These are phyloP conservation scores for Oegoconia quadripuncta DNA, from an alignment of 2,888 invertebrate species.

Conservation along the genomic window DNA sequence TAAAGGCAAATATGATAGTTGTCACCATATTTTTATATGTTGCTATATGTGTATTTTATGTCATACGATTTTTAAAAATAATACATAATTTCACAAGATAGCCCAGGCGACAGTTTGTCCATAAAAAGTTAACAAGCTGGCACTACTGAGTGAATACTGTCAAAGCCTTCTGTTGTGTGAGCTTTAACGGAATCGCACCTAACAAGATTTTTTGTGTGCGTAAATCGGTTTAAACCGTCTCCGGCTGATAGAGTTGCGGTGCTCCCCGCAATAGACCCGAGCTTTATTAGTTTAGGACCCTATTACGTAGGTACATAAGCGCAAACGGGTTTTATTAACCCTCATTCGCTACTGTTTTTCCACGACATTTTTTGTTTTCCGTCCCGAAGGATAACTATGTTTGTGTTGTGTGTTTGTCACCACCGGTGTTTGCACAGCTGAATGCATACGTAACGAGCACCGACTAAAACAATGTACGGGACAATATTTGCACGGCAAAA, in stretches of 20 bases:
- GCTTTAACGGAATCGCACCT: too few species aligned
- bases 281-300: conserved; percentile 73
- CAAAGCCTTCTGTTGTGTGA: too few species aligned
- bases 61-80: too few species aligned
- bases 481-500: conserved; percentile 40
- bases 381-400: conserved; percentile 56
- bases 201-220: conserved; percentile 23
- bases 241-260: conserved; percentile 45
- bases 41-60: too few species aligned
- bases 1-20: too few species aligned
- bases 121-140: too few species aligned
- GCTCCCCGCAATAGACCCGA: conserved; percentile 38
- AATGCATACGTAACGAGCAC: conserved; percentile 43
- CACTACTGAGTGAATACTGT: too few species aligned
- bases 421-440: conserved; percentile 59
- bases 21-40: too few species aligned
- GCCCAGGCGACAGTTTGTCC: too few species aligned
- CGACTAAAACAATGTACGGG: conserved; percentile 47
- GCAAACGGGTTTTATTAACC: conserved; percentile 61
- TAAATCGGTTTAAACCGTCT: conserved; percentile 61
- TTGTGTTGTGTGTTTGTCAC: conserved; percentile 51
- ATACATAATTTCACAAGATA: too few species aligned
- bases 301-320: conserved; percentile 59
- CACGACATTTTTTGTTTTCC: conserved; percentile 43
- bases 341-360: conserved; percentile 38